Conservation (phyloP, 2,888 invertebrate genomes). For the Clusia tigrina region DNA sequence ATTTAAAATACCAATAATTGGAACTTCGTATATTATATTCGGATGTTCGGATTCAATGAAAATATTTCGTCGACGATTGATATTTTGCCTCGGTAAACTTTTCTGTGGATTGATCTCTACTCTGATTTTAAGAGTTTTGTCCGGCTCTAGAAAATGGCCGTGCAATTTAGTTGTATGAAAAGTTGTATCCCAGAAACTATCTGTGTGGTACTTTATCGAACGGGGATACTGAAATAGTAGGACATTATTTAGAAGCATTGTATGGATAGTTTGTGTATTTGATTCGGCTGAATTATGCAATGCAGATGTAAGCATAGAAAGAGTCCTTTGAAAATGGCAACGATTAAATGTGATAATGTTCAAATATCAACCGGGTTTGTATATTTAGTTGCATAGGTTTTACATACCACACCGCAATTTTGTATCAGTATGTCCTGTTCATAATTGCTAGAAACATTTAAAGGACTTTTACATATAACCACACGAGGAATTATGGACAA, state of each 20-base stretch:
- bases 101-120: slow-evolving; percentile 38
- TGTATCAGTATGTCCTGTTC: slow-evolving; percentile 29
- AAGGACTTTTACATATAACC: slow-evolving; percentile 29
- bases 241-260: too few species aligned
- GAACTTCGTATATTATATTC: slow-evolving; percentile 50
- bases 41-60: slow-evolving; percentile 49
- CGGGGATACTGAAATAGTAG: slow-evolving; percentile 45
- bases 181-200: slow-evolving; percentile 44
- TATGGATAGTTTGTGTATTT: too few species aligned
- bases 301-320: too few species aligned
- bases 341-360: not conserved
- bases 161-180: slow-evolving; percentile 30
- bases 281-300: too few species aligned
- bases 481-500: slow-evolving; percentile 38
- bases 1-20: slow-evolving; percentile 46
- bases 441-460: slow-evolving; percentile 27
- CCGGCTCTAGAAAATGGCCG: slow-evolving; percentile 44
- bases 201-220: slow-evolving; percentile 39
- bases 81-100: too few species aligned
- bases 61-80: slow-evolving; percentile 47
- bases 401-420: slow-evolving; percentile 37
- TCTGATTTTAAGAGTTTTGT: slow-evolving; percentile 38
- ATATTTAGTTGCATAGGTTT: not conserved
- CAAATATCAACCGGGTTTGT: not conserved
- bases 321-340: not conserved